Percentiles rank a stretch among this genome's conserved stretches.
These are phyloP conservation scores for Trachymyrmex septentrionalis DNA, from an alignment of 1,140 invertebrate genomes.

Conservation along the genomic window DNA sequence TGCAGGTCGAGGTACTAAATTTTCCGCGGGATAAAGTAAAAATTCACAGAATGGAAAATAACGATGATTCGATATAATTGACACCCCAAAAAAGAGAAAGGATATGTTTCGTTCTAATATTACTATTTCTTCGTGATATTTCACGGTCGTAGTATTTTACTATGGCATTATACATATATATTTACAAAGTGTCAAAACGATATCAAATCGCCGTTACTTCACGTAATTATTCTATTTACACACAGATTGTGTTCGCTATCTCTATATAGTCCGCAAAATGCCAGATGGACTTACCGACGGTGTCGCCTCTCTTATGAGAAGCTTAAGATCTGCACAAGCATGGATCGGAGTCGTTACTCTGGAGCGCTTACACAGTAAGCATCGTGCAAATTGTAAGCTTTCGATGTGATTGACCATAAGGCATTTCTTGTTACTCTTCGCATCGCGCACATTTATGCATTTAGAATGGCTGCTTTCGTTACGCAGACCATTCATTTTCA, in stretches of 20 bases:
- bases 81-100: not conserved
- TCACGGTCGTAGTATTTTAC: not conserved
- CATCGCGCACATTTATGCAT: not conserved
- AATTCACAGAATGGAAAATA: conserved; percentile 31
- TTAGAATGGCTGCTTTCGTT: not conserved
- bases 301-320: conserved; percentile 46
- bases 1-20: conserved; percentile 12
- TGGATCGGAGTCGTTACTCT: conserved; percentile 36
- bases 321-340: conserved; percentile 45
- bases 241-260: conserved; percentile 31
- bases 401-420: conserved; percentile 47
- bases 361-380: conserved; percentile 79
- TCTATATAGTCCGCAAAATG: conserved; percentile 52
- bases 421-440: conserved; percentile 22
- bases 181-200: not conserved
- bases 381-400: conserved; percentile 62
- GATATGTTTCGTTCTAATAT: not conserved
- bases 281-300: conserved; percentile 50
- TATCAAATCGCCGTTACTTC: conserved; percentile 18
- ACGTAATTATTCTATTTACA: conserved; percentile 36
- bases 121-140: not conserved
- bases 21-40: conserved; percentile 13
- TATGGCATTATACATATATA: not conserved
- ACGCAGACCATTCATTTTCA: not conserved
- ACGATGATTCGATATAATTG: not conserved